phyloP scores from a whole-genome alignment of 2,113 vertebrate species.

The Raphicerus campestris region DNA sequence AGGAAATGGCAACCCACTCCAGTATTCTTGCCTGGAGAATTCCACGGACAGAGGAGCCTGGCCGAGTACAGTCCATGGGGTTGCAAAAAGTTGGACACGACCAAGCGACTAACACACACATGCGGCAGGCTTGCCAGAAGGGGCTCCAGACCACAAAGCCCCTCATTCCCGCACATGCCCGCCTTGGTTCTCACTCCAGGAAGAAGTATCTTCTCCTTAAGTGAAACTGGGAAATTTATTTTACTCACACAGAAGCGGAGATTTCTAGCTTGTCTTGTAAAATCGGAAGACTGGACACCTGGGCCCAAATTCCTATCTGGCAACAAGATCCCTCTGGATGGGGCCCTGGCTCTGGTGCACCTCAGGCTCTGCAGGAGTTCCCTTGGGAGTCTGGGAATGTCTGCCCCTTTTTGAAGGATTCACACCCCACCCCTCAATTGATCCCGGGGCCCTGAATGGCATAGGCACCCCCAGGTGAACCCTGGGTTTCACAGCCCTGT shows the following conservation, averaged over 20 bases:
- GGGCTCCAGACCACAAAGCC: background rate
- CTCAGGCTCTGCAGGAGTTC: background rate
- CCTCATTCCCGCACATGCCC: background rate
- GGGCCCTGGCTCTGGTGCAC: rapidly evolving
- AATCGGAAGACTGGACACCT: background rate
- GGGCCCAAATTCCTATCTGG: background rate
- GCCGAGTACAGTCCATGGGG: background rate
- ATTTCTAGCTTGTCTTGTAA: background rate
- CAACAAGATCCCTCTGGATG: background rate
- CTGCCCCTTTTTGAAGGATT: background rate
- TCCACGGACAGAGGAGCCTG: background rate
- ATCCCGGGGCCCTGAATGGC: too few relatives aligned
- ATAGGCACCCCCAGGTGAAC: rapidly evolving
- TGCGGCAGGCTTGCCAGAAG: background rate
- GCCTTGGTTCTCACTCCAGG: background rate
- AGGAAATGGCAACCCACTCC: background rate
- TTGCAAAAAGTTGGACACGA: background rate
- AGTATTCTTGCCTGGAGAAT: background rate
- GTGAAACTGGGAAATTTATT: background rate
- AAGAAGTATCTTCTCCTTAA: background rate
- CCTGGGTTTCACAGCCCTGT: background rate
- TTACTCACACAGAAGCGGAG: background rate
- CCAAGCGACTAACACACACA: background rate
- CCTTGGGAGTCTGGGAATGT: background rate
- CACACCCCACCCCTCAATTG: background rate